These are phyloP conservation scores for Himalopsyche tibetana DNA, from an alignment of 2,888 invertebrate species.

Conservation along the genomic window DNA sequence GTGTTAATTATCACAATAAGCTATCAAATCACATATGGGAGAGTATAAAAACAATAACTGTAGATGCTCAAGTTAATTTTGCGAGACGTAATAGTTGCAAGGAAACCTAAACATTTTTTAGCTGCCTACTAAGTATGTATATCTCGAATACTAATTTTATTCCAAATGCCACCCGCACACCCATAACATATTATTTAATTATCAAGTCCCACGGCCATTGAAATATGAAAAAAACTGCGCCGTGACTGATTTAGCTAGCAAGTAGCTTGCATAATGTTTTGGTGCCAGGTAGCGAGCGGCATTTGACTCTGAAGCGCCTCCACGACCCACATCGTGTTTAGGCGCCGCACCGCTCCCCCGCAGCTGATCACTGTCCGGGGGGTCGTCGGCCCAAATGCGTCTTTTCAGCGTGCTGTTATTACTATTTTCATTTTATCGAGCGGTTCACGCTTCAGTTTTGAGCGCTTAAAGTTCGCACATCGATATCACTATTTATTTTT, in stretches of 20 bases:
- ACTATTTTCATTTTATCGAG: constrained; percentile 33
- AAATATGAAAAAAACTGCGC: background rate
- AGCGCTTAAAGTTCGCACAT: background rate
- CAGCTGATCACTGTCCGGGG: background rate
- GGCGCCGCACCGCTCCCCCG: background rate
- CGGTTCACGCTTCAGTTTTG: constrained; percentile 13
- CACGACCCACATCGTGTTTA: background rate
- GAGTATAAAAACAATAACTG: background rate
- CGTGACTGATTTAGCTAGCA: too few relatives aligned
- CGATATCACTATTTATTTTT: too few relatives aligned
- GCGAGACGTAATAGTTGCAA: background rate
- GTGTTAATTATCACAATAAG: background rate
- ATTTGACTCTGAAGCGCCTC: background rate
- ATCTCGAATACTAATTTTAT: background rate
- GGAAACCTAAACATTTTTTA: background rate
- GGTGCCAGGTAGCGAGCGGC: constrained; percentile 33
- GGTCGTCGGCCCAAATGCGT: constrained; percentile 29
- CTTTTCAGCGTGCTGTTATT: background rate
- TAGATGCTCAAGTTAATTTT: background rate
- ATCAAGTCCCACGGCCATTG: background rate
- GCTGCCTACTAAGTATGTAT: background rate
- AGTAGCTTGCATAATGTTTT: constrained; percentile 9
- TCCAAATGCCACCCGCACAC: background rate
- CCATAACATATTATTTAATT: background rate
- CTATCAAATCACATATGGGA: background rate